phyloP scores from a whole-genome alignment of 2,888 invertebrate species.

The Mylabris sibirica region DNA sequence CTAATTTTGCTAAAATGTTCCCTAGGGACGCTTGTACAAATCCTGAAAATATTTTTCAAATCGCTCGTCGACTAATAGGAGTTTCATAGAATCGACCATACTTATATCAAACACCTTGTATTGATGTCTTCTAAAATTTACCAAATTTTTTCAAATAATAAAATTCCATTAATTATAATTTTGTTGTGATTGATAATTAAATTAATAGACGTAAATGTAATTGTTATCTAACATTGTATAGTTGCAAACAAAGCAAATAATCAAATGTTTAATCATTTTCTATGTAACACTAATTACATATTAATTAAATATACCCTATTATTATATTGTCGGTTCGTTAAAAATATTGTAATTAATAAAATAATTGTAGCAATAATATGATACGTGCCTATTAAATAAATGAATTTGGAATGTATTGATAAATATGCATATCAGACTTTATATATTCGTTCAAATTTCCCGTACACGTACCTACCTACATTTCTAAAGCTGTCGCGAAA shows the following conservation, averaged over 20 bases:
- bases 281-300: neutral
- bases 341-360: neutral
- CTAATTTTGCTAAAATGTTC: too few species aligned
- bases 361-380: neutral
- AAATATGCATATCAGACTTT: constrained; percentile 13
- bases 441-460: constrained; percentile 34
- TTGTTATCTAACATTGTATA: neutral
- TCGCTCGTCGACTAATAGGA: too few species aligned
- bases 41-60: too few species aligned
- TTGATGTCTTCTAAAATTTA: too few species aligned
- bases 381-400: neutral
- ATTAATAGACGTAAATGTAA: neutral
- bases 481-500: constrained; percentile 30
- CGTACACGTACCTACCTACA: constrained; percentile 32
- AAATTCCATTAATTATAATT: neutral
- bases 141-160: neutral
- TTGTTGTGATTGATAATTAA: neutral
- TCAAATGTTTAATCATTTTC: neutral
- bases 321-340: neutral
- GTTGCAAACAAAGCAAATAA: neutral
- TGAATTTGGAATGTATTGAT: neutral
- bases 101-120: too few species aligned
- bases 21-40: too few species aligned
- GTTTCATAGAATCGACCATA: too few species aligned
- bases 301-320: neutral